Conservation (phyloP, 2,888 invertebrate genomes). For the Aromia moschata region DNA sequence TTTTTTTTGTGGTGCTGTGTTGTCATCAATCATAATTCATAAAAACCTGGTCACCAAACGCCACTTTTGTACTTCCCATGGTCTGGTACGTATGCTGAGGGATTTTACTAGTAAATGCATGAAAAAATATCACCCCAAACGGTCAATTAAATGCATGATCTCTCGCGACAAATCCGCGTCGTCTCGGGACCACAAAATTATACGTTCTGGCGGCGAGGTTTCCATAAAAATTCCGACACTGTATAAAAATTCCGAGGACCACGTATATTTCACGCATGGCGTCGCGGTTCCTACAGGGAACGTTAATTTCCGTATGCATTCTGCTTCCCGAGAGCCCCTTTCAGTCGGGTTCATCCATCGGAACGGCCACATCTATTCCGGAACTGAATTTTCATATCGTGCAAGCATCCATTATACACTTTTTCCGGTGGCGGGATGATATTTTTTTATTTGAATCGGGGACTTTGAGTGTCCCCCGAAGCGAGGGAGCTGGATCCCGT, state of each 20-base stretch:
- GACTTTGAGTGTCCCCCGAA: not conserved
- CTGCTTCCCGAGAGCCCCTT: conserved; percentile 32
- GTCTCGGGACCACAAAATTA: no score
- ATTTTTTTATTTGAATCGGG: conserved; percentile 27
- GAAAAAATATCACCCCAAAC: no score
- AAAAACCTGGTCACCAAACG: no score
- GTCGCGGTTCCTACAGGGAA: conserved; percentile 33
- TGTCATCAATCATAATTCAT: no score
- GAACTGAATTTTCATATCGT: conserved; percentile 35
- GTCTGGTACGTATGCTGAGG: no score
- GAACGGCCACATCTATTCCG: conserved; percentile 35
- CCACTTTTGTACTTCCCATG: no score
- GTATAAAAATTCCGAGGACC: conserved; percentile 16
- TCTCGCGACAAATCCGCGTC: no score
- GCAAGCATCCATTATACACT: conserved; percentile 25
- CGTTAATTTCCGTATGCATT: conserved; percentile 36
- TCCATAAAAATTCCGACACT: conserved; percentile 18
- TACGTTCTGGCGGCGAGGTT: not conserved
- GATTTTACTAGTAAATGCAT: no score
- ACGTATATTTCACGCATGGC: conserved; percentile 37
- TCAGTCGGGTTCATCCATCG: conserved; percentile 33
- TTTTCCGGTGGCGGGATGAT: conserved; percentile 15
- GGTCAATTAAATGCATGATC: no score
- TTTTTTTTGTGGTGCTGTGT: no score
- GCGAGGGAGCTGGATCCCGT: conserved; percentile 4